phyloP scores from a whole-genome alignment of 2,888 invertebrate genomes.

The Ormyrus rosae region DNA sequence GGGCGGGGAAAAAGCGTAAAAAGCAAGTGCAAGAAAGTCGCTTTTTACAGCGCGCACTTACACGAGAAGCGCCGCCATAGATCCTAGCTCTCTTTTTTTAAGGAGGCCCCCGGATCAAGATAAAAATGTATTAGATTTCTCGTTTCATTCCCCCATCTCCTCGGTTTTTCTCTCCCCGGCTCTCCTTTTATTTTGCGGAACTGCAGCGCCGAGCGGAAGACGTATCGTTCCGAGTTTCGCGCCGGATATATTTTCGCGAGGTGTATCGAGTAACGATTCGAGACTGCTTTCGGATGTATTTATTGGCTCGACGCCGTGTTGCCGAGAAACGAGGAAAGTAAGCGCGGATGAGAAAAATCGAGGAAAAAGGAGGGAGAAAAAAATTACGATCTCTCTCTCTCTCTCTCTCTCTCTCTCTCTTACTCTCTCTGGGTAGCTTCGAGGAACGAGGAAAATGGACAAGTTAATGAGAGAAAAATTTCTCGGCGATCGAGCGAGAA shows the following conservation, averaged over 20 bases:
- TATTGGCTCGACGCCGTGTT: constrained; percentile 46
- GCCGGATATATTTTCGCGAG: constrained; percentile 49
- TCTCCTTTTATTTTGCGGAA: constrained; percentile 46
- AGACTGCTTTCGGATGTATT: constrained; percentile 55
- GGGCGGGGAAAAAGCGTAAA: too few species aligned
- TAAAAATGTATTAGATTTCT: constrained; percentile 54
- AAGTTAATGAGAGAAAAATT: constrained; percentile 55
- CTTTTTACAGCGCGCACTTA: background rate
- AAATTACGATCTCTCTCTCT: constrained; percentile 18
- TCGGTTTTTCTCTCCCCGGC: background rate
- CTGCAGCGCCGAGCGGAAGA: constrained; percentile 28
- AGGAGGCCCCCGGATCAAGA: constrained; percentile 27
- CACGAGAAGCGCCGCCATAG: too few species aligned
- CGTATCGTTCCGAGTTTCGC: constrained; percentile 49
- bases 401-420: too few species aligned
- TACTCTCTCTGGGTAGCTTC: background rate
- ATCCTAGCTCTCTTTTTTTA: background rate
- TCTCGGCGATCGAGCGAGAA: constrained; percentile 25
- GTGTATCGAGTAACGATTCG: constrained; percentile 52
- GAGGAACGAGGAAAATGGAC: constrained; percentile 20
- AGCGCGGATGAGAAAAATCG: constrained; percentile 30
- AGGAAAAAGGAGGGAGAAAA: constrained; percentile 4
- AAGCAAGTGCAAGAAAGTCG: background rate
- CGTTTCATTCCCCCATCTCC: constrained; percentile 39
- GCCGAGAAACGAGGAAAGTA: constrained; percentile 42